Percentiles rank a stretch among this genome's conserved stretches.
phyloP scores from a whole-genome alignment of 2,113 vertebrate species.

The Cygnus buccinator region DNA sequence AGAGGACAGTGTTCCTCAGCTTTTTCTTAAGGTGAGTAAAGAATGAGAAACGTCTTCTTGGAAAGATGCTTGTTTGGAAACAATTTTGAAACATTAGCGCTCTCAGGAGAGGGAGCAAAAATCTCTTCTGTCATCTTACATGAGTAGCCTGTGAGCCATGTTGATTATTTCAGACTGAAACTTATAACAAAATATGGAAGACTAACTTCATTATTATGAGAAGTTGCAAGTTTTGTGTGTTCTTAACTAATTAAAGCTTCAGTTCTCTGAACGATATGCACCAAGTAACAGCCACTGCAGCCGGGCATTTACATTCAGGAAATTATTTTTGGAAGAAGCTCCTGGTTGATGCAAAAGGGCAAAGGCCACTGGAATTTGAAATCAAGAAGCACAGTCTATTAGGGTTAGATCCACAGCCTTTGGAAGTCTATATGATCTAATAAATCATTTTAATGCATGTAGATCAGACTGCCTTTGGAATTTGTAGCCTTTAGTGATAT shows the following conservation, averaged over 20 bases:
- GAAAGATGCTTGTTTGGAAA: constrained; percentile 39
- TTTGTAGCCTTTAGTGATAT: not conserved
- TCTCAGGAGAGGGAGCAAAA: constrained; percentile 30
- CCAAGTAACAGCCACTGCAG: constrained; percentile 9
- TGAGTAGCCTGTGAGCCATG: constrained; percentile 24
- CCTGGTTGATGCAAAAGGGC: constrained; percentile 21
- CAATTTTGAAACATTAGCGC: constrained; percentile 19
- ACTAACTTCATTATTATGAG: constrained; percentile 56
- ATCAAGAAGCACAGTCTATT: not conserved
- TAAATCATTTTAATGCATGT: not conserved
- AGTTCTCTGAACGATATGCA: not conserved
- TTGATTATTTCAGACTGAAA: constrained; percentile 51
- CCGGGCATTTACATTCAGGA: constrained; percentile 37
- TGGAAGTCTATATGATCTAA: not conserved
- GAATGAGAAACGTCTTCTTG: constrained; percentile 19
- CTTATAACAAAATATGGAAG: constrained; percentile 46
- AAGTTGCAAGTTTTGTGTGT: constrained; percentile 30
- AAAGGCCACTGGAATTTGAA: constrained; percentile 5
- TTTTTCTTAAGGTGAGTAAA: constrained; percentile 21
- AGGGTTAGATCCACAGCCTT: not conserved
- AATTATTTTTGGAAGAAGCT: constrained; percentile 51
- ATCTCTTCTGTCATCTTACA: constrained; percentile 52
- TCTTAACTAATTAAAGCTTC: constrained; percentile 28
- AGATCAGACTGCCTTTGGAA: not conserved
- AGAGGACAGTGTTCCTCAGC: not conserved